Conservation (phyloP, 2,888 invertebrate species). For the Chloroclysta siterata region DNA sequence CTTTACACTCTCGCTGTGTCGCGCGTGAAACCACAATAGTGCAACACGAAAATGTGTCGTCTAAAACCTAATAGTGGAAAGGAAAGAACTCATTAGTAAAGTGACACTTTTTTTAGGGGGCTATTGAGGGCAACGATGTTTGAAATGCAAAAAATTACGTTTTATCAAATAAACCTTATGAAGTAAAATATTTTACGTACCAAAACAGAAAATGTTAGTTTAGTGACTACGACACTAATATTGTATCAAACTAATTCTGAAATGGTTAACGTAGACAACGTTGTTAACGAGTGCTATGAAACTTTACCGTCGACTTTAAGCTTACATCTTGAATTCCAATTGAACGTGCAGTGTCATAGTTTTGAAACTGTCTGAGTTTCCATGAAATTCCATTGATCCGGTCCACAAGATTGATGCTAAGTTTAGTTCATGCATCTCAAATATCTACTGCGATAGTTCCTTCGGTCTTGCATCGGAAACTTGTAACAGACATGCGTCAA, state of each 20-base stretch:
- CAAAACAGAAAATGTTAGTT: too few relatives aligned
- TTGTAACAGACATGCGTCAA: constrained; percentile 44
- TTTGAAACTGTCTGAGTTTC: constrained; percentile 40
- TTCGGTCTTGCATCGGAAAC: constrained; percentile 36
- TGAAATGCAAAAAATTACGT: too few relatives aligned
- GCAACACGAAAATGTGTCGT: neutral
- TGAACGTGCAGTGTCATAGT: constrained; percentile 42
- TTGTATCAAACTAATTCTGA: neutral
- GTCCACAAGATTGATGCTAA: constrained; percentile 41
- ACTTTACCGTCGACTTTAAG: constrained; percentile 31
- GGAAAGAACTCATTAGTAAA: too few relatives aligned
- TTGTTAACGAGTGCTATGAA: constrained; percentile 45
- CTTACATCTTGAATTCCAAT: constrained; percentile 33
- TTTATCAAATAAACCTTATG: neutral
- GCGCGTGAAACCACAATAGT: constrained; percentile 15
- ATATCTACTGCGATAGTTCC: constrained; percentile 46
- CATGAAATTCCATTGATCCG: constrained; percentile 32
- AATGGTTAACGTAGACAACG: neutral
- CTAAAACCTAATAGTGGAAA: too few relatives aligned
- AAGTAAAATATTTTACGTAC: too few relatives aligned
- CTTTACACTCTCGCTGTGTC: neutral
- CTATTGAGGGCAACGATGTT: too few relatives aligned
- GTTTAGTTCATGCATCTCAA: constrained; percentile 42
- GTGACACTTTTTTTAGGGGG: too few relatives aligned
- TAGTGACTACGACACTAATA: neutral